Base-by-base conservation (phyloP, 2,797 vertebrate species). In the Sandelia bainsii region DNA sequence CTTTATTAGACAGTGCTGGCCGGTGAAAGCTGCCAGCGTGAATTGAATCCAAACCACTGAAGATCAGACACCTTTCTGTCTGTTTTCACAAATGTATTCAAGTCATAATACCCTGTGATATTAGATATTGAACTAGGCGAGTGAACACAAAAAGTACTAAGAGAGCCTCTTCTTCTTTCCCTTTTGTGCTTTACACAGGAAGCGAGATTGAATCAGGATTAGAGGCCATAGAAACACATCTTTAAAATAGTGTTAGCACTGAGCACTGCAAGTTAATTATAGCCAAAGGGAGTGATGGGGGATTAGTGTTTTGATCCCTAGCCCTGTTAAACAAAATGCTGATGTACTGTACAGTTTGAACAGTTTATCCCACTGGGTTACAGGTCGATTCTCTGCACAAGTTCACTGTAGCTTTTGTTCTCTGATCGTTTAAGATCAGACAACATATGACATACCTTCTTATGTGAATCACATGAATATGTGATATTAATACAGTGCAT, bases 241-340 rank as follows among this genome's bases (percentile, higher is more conserved):
- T 90, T 79, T 85, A 85, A 87, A 92, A 87, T 68, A 85, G 82
- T 62, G 79, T 70, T 62, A 52, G 59, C 79, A 71, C 74, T 53
- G 37, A 85, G 77, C 51, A 64, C 75, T 65, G 83, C 4, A 40
- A 86, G 82, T 82, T 89, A 91, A 91, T 91, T 89, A 89, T 87
- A 90, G 89, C 81, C 57, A 49, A 81, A 66, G 51, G 27, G 68
- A 69, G 72, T 58, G 92, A 93, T 91, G 23, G 51, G 85, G 94
- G 93, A 94, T 96, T 94, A 95, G 93, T 93, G 94, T 94, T 94
- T 93, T 95, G 94, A 95, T 94, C 93, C 91, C 6, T 20, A 11
- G 70, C 76, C 72, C 91, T 95, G 93, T 94, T 81, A 59, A 85
- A 89, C 83, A 87, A 83, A 90, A 90, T 62, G 80, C 75, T 82